A percentile compares a stretch with the other conserved stretches of the same genome.
phyloP scores from a whole-genome alignment of 2,113 vertebrate genomes.

The Sylvilagus bachmani region DNA sequence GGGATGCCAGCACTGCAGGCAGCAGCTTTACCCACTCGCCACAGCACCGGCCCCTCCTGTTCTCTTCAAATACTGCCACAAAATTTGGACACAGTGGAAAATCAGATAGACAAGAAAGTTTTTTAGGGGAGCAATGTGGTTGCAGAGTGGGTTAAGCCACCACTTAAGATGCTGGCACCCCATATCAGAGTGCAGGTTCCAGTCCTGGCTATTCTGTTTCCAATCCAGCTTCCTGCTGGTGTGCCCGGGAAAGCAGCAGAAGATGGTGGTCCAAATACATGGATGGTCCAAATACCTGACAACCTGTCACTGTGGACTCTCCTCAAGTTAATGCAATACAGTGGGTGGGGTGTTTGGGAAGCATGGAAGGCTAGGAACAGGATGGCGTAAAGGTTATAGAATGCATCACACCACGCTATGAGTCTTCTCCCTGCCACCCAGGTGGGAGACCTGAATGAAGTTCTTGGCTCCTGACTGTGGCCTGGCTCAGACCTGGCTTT shows the following conservation, averaged over 20 bases:
- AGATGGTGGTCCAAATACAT: too few relatives aligned
- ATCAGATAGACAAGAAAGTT: not conserved
- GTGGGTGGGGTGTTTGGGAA: not conserved
- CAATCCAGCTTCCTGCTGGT: too few relatives aligned
- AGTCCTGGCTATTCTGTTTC: too few relatives aligned
- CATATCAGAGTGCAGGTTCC: too few relatives aligned
- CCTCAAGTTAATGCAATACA: fast-evolving
- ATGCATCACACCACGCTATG: fast-evolving
- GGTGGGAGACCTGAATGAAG: too few relatives aligned
- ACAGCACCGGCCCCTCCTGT: not conserved
- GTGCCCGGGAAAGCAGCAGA: too few relatives aligned
- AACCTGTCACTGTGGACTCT: not conserved
- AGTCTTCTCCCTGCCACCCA: not conserved
- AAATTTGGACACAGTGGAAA: not conserved
- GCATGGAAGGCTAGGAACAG: not conserved
- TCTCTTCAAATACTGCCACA: not conserved
- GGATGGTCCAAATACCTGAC: not conserved
- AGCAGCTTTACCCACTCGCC: too few relatives aligned
- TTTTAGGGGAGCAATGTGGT: not conserved
- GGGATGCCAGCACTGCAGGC: too few relatives aligned
- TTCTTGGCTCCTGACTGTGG: too few relatives aligned
- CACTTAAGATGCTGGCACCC: too few relatives aligned
- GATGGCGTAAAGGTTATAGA: not conserved
- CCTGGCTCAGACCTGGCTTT: too few relatives aligned
- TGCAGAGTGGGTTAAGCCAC: too few relatives aligned